Percentiles rank a stretch among this genome's conserved stretches.
phyloP scores from a whole-genome alignment of 2,113 vertebrate species.

The Pantherophis guttatus region DNA sequence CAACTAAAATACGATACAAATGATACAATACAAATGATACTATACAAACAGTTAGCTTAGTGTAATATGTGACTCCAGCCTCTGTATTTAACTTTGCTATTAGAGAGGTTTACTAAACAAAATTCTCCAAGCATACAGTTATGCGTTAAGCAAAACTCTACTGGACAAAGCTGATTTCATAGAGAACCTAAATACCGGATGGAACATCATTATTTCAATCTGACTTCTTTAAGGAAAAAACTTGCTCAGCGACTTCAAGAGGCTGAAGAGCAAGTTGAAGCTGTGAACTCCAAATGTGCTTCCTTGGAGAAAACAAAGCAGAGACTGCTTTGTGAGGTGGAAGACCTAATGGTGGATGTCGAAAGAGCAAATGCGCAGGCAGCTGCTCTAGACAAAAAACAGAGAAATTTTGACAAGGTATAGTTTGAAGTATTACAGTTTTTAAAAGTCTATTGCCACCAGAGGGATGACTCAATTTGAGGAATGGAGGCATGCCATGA shows the following conservation, averaged over 20 bases:
- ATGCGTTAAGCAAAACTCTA: not conserved
- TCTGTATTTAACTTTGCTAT: not conserved
- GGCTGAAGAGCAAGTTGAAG: conserved; percentile 66
- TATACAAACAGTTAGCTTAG: not conserved
- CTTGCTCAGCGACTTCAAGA: conserved; percentile 72
- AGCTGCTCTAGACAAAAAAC: conserved; percentile 74
- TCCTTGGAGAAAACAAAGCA: conserved; percentile 75
- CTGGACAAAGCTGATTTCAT: not conserved
- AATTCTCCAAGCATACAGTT: not conserved
- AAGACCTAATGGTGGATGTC: conserved; percentile 77
- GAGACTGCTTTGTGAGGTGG: conserved; percentile 69
- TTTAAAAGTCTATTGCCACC: not conserved
- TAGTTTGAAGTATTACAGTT: not conserved
- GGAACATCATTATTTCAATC: not conserved
- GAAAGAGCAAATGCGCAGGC: conserved; percentile 72
- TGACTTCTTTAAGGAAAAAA: conserved; percentile 66
- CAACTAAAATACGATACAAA: not conserved
- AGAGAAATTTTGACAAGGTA: conserved; percentile 85
- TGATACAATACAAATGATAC: not conserved
- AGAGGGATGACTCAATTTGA: not conserved
- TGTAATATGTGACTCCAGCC: not conserved
- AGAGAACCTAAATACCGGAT: not conserved
- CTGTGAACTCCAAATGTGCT: conserved; percentile 69
- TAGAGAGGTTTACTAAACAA: not conserved
- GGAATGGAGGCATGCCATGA: not conserved